Conservation (phyloP, 2,113 vertebrate genomes). For the zebrafish (Danio rerio) region GRCz12tu NC_133191.1:34818501-34819000, state of each 20-base stretch:
- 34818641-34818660: not conserved
- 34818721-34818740: not conserved
- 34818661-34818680: not conserved
- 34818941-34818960: slow-evolving; percentile 62
- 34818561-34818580: too few species aligned
- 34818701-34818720: not conserved
- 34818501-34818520: too few species aligned
- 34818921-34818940: slow-evolving; percentile 61
- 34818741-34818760: not conserved
- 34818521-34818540: too few species aligned
- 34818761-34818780: not conserved
- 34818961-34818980: slow-evolving; percentile 61
- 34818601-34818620: too few species aligned
- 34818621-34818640: too few species aligned
- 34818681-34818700: not conserved
- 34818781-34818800: not conserved
- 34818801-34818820: not conserved
- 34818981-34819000: slow-evolving; percentile 59
- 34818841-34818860: not conserved
- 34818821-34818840: not conserved
- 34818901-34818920: not conserved
- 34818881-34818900: not conserved
- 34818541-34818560: too few species aligned
- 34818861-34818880: not conserved
- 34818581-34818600: too few species aligned